A percentile compares a stretch with the other conserved stretches of the same genome.
Conservation (phyloP, 2,797 vertebrate genomes). For the Champsocephalus gunnari region DNA sequence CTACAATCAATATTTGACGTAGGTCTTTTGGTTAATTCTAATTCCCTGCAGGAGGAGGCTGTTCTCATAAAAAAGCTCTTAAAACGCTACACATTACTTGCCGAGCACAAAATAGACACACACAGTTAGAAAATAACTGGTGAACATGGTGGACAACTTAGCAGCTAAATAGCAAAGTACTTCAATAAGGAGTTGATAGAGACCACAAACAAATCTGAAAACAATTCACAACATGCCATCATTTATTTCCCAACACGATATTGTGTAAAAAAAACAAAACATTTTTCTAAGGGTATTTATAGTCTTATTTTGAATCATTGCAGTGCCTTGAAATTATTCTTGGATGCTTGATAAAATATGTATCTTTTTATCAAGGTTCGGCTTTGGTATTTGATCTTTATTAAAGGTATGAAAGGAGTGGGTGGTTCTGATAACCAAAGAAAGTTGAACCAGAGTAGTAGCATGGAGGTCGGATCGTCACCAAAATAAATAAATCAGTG, state of each 20-base stretch:
- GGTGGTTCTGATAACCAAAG: background rate
- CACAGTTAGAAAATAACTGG: no score
- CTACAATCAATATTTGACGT: background rate
- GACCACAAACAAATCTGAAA: no score
- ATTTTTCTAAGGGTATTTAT: constrained; percentile 1
- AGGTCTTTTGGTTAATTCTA: background rate
- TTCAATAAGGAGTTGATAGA: no score
- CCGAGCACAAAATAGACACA: background rate
- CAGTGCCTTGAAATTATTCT: background rate
- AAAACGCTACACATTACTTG: background rate
- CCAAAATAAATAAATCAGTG: no score
- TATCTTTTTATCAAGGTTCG: constrained; percentile 19
- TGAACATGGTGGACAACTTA: no score
- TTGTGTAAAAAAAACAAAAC: background rate
- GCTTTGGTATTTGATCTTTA: background rate
- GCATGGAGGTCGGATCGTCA: no score
- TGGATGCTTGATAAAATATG: background rate
- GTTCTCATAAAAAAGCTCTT: background rate
- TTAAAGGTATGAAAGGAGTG: background rate
- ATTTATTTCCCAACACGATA: background rate
- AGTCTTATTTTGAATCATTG: constrained; percentile 4
- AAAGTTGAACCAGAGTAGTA: background rate
- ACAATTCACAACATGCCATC: background rate
- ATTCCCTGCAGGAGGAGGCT: background rate
- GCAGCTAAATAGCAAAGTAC: no score